phyloP scores from a whole-genome alignment of 1,140 invertebrate genomes.

The Gonatopus flavifemur region DNA sequence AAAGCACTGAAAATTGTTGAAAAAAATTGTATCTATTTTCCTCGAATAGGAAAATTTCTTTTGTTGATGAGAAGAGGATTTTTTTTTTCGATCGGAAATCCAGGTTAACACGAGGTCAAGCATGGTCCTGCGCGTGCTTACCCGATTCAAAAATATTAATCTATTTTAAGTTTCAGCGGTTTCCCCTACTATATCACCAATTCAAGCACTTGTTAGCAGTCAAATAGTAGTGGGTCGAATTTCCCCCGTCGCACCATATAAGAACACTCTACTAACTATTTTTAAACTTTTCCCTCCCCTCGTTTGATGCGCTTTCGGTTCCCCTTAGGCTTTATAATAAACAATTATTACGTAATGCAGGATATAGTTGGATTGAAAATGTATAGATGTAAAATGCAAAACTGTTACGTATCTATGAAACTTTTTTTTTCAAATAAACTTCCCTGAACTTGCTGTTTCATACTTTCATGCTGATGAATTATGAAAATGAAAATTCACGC shows the following conservation, averaged over 20 bases:
- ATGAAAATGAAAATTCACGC: too few species aligned
- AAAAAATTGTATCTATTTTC: too few species aligned
- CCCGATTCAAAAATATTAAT: conserved; percentile 49
- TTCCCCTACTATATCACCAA: conserved; percentile 28
- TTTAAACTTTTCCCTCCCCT: conserved; percentile 44
- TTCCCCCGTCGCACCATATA: conserved; percentile 55
- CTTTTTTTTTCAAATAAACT: too few species aligned
- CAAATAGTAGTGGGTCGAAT: conserved; percentile 47
- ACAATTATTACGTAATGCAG: conserved; percentile 19
- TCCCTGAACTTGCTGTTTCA: too few species aligned
- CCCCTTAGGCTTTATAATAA: conserved; percentile 8
- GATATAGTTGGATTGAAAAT: background rate
- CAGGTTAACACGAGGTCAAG: conserved; percentile 28
- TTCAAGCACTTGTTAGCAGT: conserved; percentile 26
- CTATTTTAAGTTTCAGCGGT: conserved; percentile 45
- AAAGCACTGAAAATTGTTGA: too few species aligned
- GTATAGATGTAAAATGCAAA: too few species aligned
- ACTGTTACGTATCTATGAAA: too few species aligned
- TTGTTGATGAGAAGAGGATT: too few species aligned
- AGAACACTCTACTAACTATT: conserved; percentile 52
- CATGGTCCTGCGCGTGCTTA: conserved; percentile 15
- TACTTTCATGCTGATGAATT: too few species aligned
- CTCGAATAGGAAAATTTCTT: too few species aligned
- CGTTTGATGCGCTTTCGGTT: conserved; percentile 16
- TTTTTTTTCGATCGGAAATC: too few species aligned